Base-by-base conservation (phyloP, 2,113 vertebrate genomes). In the Tychaedon coryphoeus region DNA sequence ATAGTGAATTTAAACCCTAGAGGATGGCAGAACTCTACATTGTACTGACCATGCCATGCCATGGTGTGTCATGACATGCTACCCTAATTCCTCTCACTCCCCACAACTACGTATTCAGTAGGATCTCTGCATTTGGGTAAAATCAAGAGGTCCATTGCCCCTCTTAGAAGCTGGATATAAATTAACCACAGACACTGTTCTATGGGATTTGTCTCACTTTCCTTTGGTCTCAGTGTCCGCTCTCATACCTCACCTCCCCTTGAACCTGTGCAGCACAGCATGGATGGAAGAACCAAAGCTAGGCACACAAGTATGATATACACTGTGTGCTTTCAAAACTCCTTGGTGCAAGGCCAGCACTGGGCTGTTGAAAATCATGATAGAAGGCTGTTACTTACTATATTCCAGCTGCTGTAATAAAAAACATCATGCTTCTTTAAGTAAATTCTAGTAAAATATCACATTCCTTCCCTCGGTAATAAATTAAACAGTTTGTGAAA, bases 381-480 rank as follows among this genome's bases (percentile, higher is more conserved):
- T 69, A 70, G 71, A 92, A 79, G 9, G 78, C 45, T 92, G 90
- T 79, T 91, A 71, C 67, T 91, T 70, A 40, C 85, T 65, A 79
- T 85, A 92, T 79, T 90, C 58, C 82, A 94, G 88, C 77, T 95
- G 85, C 69, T 95, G 85, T 31, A 42, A 73, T 85, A 71, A 92
- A 93, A 74, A 61, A 88, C 31, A 16, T 16, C 29, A 60, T n/a
- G 23, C 25, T 91, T 43, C 51, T 75, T 74, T 74, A 86, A 91
- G 76, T 60, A 92, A 96, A 96, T 69, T 28, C 50, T 86, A 86
- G 47, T 92, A 95, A 95, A 96, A 94, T 53, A 88, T 66, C 93
- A 82, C 74, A 79, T 96, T 96, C 92, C 61, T 92, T 93, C 88
- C 50, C 57, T 79, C 26, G 79, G 71, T 45, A 86, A 96, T 85